Base-by-base conservation (phyloP, 2,888 invertebrate genomes). In the Corythucha ciliata region DNA sequence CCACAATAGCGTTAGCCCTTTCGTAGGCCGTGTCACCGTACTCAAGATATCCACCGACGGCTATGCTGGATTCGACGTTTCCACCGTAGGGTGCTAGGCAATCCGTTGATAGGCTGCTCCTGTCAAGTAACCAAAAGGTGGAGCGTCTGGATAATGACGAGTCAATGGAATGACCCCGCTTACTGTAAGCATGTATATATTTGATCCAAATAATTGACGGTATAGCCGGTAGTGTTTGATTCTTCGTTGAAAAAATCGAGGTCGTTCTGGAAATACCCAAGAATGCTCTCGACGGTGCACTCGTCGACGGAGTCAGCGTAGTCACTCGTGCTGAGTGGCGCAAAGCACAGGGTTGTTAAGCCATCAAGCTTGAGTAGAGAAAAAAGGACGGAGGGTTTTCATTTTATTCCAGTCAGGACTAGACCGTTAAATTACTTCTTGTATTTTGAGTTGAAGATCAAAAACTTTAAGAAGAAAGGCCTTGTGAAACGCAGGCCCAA, bases 51-150 rank as follows among this genome's bases (percentile, higher is more conserved):
- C 89, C 93, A 22, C 92, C 94, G 29, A 93, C 74, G 1, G 82
- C 80, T 48, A 92, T 73, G 56, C 81, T 84, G 0, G 93, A 89
- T 59, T 87, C 79, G 7, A 91, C 75, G 1, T 92, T 92, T 1
- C 91, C 94, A 25, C 92, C 93, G 71, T 83, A 94, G 0, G 79
- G 72, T 0, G 84, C 85, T 52, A 91, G 69, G 66, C 96, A 97
- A 1, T 72, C 69, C 3, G 74, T 68, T 62, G 72, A 67, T 61
- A 73, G 76, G 1, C 77, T 72, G 53, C 74, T 75, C 60, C 78
- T 79, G 53, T 48, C 67, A 63, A 48, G 51, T 4, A 44, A 42
- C 29, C 29, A 29, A 29, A n/a, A 10, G 12, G 10, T 10, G 29
- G 29, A 29, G 29, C 10, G 10, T 10, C 10, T 29, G 12, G 29